Percentiles rank a stretch among this genome's conserved stretches.
These are phyloP conservation scores for Crambe crambe DNA, from an alignment of 37 sponge, comb jelly and placozoan species.

Conservation along the genomic window DNA sequence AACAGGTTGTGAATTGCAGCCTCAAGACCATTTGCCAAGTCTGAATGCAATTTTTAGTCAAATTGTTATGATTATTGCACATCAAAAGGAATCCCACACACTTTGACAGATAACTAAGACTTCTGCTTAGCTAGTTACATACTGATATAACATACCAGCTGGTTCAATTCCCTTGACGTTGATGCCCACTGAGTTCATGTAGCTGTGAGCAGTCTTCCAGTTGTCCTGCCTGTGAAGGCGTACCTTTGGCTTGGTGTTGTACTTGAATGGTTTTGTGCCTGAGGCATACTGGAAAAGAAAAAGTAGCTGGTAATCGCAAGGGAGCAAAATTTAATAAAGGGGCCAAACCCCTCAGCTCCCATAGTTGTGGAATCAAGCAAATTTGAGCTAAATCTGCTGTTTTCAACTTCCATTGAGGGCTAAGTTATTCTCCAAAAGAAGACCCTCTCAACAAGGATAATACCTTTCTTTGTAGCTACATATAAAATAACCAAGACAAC, in stretches of 20 bases:
- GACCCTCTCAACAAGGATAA: too few species aligned
- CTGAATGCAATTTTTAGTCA: conserved; percentile 42
- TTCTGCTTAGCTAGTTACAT: too few species aligned
- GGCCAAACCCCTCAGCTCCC: too few species aligned
- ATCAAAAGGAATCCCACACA: too few species aligned
- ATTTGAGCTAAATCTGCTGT: too few species aligned
- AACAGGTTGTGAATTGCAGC: conserved; percentile 78
- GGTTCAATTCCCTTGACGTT: conserved; percentile 74
- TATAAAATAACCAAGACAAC: too few species aligned
- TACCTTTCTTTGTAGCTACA: too few species aligned
- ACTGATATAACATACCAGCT: conserved; percentile 51
- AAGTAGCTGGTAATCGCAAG: not conserved
- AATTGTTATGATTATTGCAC: too few species aligned
- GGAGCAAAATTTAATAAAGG: too few species aligned
- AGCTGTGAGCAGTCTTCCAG: conserved; percentile 72
- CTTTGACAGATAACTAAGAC: too few species aligned
- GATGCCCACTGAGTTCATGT: conserved; percentile 68
- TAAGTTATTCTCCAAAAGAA: too few species aligned
- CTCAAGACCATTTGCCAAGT: conserved; percentile 50
- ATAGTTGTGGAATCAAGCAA: not conserved
- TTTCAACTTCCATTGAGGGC: too few species aligned
- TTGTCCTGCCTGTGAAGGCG: conserved; percentile 70
- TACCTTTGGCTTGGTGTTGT: conserved; percentile 46
- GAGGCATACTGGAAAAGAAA: conserved; percentile 48
- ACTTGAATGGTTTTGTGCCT: conserved; percentile 47